phyloP scores from a whole-genome alignment of 2,797 vertebrate species.

The Ammospiza maritima region DNA sequence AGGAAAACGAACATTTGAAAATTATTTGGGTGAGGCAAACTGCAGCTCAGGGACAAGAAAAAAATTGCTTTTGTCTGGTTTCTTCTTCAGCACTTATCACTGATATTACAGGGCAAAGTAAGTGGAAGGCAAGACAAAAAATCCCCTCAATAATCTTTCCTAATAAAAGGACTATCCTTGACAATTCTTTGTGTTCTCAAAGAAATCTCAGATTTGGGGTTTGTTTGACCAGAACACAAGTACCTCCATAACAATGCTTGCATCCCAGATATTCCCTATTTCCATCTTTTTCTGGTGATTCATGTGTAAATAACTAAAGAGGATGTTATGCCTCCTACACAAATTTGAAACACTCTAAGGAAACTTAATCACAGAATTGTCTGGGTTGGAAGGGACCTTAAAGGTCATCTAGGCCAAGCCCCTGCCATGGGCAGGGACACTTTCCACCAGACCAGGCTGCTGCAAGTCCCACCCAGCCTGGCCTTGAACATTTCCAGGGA shows the following conservation, averaged over 20 bases:
- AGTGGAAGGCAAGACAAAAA: background rate
- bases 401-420: background rate
- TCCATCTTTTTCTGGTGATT: background rate
- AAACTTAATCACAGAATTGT: background rate
- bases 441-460: background rate
- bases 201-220: background rate
- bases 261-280: background rate
- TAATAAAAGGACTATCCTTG: background rate
- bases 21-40: background rate
- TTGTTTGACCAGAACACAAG: background rate
- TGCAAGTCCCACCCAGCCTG: background rate
- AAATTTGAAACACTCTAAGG: background rate
- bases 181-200: background rate
- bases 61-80: background rate
- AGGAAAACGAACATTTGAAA: background rate
- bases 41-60: background rate
- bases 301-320: background rate
- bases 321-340: background rate
- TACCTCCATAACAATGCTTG: fast-evolving
- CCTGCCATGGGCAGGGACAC: background rate
- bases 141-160: background rate
- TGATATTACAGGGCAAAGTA: background rate
- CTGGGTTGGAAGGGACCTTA: background rate
- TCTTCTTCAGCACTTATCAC: background rate
- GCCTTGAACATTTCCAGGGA: background rate